Percentiles rank a stretch among this genome's conserved stretches.
Conservation (phyloP, 1,140 invertebrate genomes). For the Bombus sylvicola region DNA sequence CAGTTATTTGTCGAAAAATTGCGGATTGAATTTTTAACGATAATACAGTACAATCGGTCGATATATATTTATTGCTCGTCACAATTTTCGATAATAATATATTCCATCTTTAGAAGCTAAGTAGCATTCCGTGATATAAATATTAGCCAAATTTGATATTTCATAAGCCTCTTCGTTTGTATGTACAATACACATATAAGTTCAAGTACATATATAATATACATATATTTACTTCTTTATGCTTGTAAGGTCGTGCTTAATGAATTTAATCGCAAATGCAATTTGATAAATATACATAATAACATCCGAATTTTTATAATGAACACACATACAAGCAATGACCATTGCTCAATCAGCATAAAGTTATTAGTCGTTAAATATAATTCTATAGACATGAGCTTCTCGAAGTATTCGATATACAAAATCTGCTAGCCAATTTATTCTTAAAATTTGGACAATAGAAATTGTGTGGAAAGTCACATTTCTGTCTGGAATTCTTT, state of each 20-base stretch:
- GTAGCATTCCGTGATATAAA: slow-evolving; percentile 25
- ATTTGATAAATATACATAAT: slow-evolving; percentile 19
- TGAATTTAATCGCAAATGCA: slow-evolving; percentile 7
- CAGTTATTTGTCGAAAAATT: neutral
- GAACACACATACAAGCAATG: slow-evolving; percentile 3
- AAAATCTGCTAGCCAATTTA: slow-evolving; percentile 7
- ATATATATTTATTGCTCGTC: slow-evolving; percentile 43
- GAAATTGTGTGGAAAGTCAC: neutral
- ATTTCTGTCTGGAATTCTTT: neutral
- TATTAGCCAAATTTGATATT: neutral
- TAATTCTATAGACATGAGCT: neutral
- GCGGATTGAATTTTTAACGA: neutral
- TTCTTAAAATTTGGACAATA: neutral
- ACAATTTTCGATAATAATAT: slow-evolving; percentile 26
- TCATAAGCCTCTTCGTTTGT: slow-evolving; percentile 15
- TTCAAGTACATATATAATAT: slow-evolving; percentile 12
- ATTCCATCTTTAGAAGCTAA: slow-evolving; percentile 37
- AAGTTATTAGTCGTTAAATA: neutral
- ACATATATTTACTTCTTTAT: slow-evolving; percentile 24
- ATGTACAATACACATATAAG: neutral
- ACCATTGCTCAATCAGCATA: neutral
- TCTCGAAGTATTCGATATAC: neutral
- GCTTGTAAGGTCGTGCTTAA: neutral
- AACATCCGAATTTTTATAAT: slow-evolving; percentile 7
- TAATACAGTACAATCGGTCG: neutral